A percentile compares a stretch with the other conserved stretches of the same genome.
Evolutionary conservation across 2,797 vertebrate species (phyloP).

Genomic region (Artibeus lituratus): DNA sequence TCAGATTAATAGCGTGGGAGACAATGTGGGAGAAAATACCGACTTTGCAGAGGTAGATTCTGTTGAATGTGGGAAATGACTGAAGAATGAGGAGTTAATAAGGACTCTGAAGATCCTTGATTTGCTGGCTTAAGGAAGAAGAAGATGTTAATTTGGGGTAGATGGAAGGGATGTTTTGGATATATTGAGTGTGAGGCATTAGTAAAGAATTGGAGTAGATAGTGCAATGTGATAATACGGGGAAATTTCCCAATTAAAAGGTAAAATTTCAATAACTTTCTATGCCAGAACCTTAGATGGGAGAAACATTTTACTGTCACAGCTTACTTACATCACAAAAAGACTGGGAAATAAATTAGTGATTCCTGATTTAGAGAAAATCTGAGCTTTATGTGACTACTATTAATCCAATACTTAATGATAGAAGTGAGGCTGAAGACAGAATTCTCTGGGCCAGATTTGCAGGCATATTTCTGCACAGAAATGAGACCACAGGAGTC

Average conservation of each 20-base stretch:
- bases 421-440: not conserved
- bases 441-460: not conserved
- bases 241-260: not conserved
- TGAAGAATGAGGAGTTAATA: not conserved
- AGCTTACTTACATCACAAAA: not conserved
- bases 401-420: not conserved
- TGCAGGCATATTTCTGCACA: not conserved
- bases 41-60: not conserved
- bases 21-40: not conserved
- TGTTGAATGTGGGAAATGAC: not conserved
- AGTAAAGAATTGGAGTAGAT: not conserved
- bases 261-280: not conserved
- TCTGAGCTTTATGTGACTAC: not conserved
- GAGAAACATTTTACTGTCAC: not conserved
- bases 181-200: not conserved
- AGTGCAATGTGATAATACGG: not conserved
- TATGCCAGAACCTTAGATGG: not conserved
- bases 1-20: not conserved
- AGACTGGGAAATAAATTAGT: not conserved
- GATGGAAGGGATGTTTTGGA: not conserved
- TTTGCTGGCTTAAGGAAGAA: not conserved
- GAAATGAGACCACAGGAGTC: not conserved
- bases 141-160: not conserved
- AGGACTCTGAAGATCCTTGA: not conserved
- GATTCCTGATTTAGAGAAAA: constrained; percentile 3